Conservation (phyloP, 2,113 vertebrate genomes). For the Chionomys nivalis region DNA sequence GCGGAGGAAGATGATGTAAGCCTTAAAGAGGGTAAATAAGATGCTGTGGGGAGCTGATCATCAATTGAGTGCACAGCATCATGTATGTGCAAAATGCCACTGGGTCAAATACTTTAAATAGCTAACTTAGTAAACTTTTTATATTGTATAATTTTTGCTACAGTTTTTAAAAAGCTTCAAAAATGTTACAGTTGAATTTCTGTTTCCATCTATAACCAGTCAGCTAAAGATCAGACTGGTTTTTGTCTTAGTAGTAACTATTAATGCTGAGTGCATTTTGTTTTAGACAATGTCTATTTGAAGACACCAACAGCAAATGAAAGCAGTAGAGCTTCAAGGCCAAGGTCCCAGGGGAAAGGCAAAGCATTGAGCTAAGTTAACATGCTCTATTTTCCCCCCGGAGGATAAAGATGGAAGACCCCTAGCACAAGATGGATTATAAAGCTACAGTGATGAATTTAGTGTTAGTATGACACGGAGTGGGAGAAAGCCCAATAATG, state of each 20-base stretch:
- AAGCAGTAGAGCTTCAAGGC: background rate
- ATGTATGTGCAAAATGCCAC: background rate
- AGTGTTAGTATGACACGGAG: background rate
- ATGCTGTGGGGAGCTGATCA: background rate
- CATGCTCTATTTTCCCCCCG: background rate
- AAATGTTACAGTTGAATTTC: background rate
- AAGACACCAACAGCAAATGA: background rate
- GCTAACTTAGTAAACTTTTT: background rate
- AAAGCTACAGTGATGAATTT: background rate
- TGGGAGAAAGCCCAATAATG: background rate
- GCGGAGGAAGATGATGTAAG: background rate
- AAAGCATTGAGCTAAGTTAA: background rate
- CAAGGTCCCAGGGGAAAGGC: background rate
- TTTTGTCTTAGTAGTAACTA: background rate
- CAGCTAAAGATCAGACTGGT: background rate
- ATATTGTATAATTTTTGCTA: background rate
- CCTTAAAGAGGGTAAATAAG: background rate
- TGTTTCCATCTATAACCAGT: background rate
- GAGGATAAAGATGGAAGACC: background rate
- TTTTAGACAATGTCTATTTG: background rate
- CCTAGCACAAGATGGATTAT: background rate
- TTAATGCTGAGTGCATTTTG: background rate
- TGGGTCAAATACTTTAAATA: background rate
- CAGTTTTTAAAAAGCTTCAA: background rate
- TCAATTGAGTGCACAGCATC: background rate